A percentile compares a stretch with the other conserved stretches of the same genome.
Evolutionary conservation across 2,113 vertebrate genomes (phyloP).

Genomic region (Grammatotria lemairii): DNA sequence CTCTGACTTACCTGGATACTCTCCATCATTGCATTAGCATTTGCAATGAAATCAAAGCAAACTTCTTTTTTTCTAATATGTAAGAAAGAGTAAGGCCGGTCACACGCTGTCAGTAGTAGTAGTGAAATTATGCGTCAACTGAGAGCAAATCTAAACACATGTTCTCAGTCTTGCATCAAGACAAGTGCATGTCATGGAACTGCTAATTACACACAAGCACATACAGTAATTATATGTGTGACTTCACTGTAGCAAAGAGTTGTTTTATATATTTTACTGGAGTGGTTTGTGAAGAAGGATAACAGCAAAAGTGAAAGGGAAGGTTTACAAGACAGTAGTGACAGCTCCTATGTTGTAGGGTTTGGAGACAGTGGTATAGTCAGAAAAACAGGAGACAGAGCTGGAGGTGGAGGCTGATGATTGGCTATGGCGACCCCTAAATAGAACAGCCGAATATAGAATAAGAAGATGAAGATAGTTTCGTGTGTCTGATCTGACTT

Average conservation of each 20-base stretch:
- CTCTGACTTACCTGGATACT: neutral
- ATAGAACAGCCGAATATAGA: neutral
- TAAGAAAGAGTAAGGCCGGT: neutral
- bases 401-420: neutral
- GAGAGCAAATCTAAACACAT: neutral
- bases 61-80: neutral
- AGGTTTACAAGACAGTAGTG: neutral
- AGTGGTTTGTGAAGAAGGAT: neutral
- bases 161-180: neutral
- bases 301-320: neutral
- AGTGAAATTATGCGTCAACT: neutral
- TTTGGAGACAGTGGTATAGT: neutral
- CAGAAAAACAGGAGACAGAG: neutral
- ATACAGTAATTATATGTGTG: neutral
- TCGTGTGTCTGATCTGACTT: rapidly evolving
- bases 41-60: neutral
- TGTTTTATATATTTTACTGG: neutral
- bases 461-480: neutral
- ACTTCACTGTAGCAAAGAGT: neutral
- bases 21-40: neutral
- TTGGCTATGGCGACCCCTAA: neutral
- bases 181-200: neutral
- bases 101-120: neutral
- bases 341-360: neutral
- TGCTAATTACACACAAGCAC: neutral